Base-by-base conservation (phyloP, 1,140 invertebrate species). In the Sarcophaga bullata region DNA sequence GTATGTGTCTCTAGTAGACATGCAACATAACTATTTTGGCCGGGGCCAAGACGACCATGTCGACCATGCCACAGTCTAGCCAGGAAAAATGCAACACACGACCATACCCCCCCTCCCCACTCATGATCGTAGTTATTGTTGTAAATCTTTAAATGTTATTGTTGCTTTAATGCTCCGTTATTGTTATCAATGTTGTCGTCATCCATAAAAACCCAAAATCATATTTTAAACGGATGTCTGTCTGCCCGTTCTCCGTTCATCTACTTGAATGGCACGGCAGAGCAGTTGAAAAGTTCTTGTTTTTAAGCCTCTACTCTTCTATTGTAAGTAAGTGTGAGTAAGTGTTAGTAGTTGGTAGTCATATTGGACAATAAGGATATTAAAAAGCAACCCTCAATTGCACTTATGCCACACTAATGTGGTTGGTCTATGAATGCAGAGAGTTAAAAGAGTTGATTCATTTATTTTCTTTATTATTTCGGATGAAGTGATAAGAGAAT, bases 141-240 rank as follows among this genome's bases (percentile, higher is more conserved):
- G 54, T 58, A n/a, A 11, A 58, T 58, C 13, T n/a, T 58, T 58
- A 8, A 68, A 68, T 68, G 19, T 19, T 68, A 68, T 68, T 68
- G 62, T 68, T 68, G 54, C n/a, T 19, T 7, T 37, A 37, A 37
- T 37, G 25, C 9, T 68, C 6, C 62, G 17, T 6, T 19, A 8
- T 68, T 58, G 54, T n/a, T 9, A 68, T 68, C 62, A 68, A 17
- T 17, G 19, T 68, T 17, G 9, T 68, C 62, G 17, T 68, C 62
- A 19, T 68, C 62, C 62, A 68, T 68, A 68, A 68, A 68, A 68
- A 68, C 62, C 25, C 17, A 19, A 68, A 68, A 68, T 68, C 62
- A 68, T 68, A 68, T 19, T 68, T 68, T 68, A 68, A 68, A 68
- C n/a, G 62, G 62, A 68, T 68, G 62, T 68, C 62, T 37, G 25